phyloP scores from a whole-genome alignment of 2,888 invertebrate species.

The Amorpha juglandis region DNA sequence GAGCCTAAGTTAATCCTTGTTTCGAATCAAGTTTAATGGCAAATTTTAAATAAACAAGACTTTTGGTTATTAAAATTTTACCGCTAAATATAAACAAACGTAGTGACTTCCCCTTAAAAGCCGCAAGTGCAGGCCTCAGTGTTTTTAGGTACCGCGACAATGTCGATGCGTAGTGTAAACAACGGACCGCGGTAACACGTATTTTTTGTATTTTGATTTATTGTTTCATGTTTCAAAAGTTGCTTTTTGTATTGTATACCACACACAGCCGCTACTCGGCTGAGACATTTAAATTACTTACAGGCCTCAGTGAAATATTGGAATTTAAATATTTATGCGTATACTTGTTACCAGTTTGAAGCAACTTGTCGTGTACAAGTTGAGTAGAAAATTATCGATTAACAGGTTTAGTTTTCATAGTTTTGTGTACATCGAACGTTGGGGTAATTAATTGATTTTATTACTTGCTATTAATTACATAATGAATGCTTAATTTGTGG shows the following conservation, averaged over 20 bases:
- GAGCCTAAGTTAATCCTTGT: too few relatives aligned
- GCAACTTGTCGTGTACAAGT: not conserved
- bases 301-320: slow-evolving; percentile 36
- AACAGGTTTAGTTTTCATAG: slow-evolving; percentile 15
- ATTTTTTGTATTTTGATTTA: slow-evolving; percentile 81
- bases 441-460: slow-evolving; percentile 17
- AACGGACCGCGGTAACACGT: slow-evolving; percentile 77
- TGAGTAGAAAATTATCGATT: slow-evolving; percentile 1
- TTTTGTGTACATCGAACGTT: slow-evolving; percentile 6
- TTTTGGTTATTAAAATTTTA: not conserved
- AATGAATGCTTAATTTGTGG: slow-evolving; percentile 1
- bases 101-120: slow-evolving; percentile 61
- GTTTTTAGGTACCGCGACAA: slow-evolving; percentile 71
- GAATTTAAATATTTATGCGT: slow-evolving; percentile 16
- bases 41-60: not conserved
- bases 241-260: slow-evolving; percentile 72
- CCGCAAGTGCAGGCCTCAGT: slow-evolving; percentile 48
- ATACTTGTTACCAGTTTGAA: not conserved
- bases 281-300: slow-evolving; percentile 59
- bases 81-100: too few relatives aligned
- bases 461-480: slow-evolving; percentile 19
- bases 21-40: not conserved
- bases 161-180: slow-evolving; percentile 75
- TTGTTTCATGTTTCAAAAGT: slow-evolving; percentile 78
- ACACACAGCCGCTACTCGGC: slow-evolving; percentile 66